Conservation (phyloP, 2,888 invertebrate genomes). For the Mycogona germanica region DNA sequence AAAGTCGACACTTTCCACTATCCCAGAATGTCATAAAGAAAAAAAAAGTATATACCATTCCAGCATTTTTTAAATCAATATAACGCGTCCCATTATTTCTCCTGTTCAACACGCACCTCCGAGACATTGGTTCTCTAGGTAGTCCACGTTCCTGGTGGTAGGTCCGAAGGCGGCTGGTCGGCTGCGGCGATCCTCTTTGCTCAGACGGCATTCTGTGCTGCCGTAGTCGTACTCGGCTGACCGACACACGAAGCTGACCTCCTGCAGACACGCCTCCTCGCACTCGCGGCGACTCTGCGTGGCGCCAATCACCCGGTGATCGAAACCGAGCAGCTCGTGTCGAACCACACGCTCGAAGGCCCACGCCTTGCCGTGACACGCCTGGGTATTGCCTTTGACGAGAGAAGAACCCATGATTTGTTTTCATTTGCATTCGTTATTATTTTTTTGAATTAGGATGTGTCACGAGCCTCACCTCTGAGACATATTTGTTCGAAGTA, state of each 20-base stretch:
- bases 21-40: too few species aligned
- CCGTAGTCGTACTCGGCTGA: constrained; percentile 43
- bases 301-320: constrained; percentile 45
- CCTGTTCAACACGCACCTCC: constrained; percentile 36
- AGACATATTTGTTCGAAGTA: constrained; percentile 39
- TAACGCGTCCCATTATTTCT: too few species aligned
- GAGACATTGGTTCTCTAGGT: constrained; percentile 44
- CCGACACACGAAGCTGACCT: constrained; percentile 41
- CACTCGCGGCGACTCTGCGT: constrained; percentile 54
- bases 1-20: too few species aligned
- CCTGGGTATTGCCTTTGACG: not conserved
- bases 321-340: constrained; percentile 56
- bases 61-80: too few species aligned
- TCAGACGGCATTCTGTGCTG: constrained; percentile 47
- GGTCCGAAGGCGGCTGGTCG: constrained; percentile 40
- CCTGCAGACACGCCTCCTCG: constrained; percentile 47
- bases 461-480: constrained; percentile 29
- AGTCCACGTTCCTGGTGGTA: constrained; percentile 36
- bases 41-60: too few species aligned
- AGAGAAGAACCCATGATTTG: not conserved
- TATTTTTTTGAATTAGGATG: too few species aligned
- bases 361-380: constrained; percentile 47
- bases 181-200: constrained; percentile 56
- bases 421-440: not conserved
- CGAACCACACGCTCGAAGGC: constrained; percentile 61